Evolutionary conservation across 2,888 invertebrate species (phyloP), one percentile per base, ranked within the genome.

Genomic region (Lepidonotus clava): DNA sequence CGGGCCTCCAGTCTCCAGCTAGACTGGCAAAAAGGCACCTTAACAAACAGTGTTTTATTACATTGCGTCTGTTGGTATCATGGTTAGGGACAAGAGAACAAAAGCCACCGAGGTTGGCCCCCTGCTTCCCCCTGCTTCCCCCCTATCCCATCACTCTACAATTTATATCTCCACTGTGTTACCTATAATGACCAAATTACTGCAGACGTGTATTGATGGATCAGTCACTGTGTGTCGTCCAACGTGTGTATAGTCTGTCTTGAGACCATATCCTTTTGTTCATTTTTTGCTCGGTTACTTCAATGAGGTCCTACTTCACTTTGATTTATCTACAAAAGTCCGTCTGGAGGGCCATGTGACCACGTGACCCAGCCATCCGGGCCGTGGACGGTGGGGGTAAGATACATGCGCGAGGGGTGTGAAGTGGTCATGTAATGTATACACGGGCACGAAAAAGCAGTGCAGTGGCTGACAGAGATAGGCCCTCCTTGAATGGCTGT

Each of bases 21-120:
- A 28, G 21, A 8, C 21, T 14, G 32, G 32, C 8, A 1, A 76
- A 76, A 76, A 76, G 38, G 36, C 36, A 76, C 36, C 76, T 61
- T 61, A 76, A 40, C 76, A 76, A 76, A 76, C 76, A 76, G 76
- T 76, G 76, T 76, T 76, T 76, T 76, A 76, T 76, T 76, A 76
- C 76, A 76, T 36, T 11, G 34, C 6, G 36, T 36, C 76, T 34
- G 40, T 76, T 28, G 76, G 76, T 76, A 40, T 76, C 76, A 34
- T 21, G 24, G 76, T 14, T 18, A 24, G 76, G n/a, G 0, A 36
- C 38, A 21, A 14, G 76, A 40, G 34, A 76, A 38, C 76, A 76
- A 76, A 76, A 34, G 76, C 80, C 41, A 24, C 46, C 21, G n/a
- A 32, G 71, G 71, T 32, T 8, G 71, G 18, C 56, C 14, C 56